Conservation (phyloP, 2,888 invertebrate species). For the Ethmia dodecea region DNA sequence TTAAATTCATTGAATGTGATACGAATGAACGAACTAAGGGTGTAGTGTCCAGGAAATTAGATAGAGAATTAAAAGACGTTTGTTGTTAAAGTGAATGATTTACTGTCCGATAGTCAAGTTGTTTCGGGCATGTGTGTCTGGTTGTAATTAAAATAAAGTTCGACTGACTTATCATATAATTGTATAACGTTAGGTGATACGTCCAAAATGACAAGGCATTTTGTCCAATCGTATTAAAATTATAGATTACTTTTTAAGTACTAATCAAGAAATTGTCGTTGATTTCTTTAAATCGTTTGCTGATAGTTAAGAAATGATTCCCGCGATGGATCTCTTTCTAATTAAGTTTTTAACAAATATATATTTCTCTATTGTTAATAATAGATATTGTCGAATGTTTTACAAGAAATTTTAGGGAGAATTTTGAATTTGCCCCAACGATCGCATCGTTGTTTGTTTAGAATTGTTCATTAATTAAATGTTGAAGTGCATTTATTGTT, state of each 20-base stretch:
- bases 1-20: conserved; percentile 67
- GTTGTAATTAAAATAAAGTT: conserved; percentile 47
- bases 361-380: conserved; percentile 8
- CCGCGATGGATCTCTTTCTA: conserved; percentile 37
- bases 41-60: conserved; percentile 39
- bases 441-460: conserved; percentile 29
- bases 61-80: conserved; percentile 27
- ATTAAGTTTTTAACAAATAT: conserved; percentile 17
- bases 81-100: conserved; percentile 8
- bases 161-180: conserved; percentile 58
- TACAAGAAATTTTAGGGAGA: conserved; percentile 42
- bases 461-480: conserved; percentile 23
- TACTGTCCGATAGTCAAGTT: conserved; percentile 18
- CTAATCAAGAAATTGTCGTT: conserved; percentile 17
- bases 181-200: conserved; percentile 32
- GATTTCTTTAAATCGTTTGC: conserved; percentile 23
- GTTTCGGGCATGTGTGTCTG: conserved; percentile 26
- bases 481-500: conserved; percentile 33
- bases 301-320: conserved; percentile 24
- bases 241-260: conserved; percentile 11
- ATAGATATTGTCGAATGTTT: conserved; percentile 21
- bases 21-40: conserved; percentile 40
- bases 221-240: conserved; percentile 39
- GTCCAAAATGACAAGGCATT: conserved; percentile 49
- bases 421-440: conserved; percentile 48